These are phyloP conservation scores for Paramormyrops hopkinsi DNA, from an alignment of 2,797 vertebrate species.

Conservation along the genomic window DNA sequence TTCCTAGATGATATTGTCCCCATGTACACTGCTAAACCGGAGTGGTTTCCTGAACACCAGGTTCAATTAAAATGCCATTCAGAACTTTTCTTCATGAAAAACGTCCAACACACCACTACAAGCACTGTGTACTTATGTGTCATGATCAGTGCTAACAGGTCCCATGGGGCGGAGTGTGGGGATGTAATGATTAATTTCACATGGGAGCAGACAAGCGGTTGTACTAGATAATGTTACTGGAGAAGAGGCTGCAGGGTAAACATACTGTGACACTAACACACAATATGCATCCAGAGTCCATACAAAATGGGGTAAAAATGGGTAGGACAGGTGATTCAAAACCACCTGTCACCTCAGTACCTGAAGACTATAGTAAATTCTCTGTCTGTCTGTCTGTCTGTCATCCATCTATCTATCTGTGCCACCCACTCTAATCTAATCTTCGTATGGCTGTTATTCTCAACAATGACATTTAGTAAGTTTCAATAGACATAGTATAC, in stretches of 20 bases:
- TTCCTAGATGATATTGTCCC: not conserved
- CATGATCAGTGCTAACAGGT: slow-evolving; percentile 34
- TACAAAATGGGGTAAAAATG: not conserved
- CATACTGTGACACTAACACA: not conserved
- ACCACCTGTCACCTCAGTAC: not conserved
- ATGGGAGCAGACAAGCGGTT: slow-evolving; percentile 42
- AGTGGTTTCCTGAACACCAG: not conserved
- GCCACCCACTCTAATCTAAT: not conserved
- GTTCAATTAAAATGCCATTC: not conserved
- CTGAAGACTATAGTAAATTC: not conserved
- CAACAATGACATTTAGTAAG: not conserved
- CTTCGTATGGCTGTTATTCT: not conserved
- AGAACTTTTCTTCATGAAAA: not conserved
- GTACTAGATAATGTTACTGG: slow-evolving; percentile 34
- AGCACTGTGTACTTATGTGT: not conserved
- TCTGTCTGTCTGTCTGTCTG: not conserved
- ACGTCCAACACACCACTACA: not conserved
- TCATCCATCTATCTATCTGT: not conserved
- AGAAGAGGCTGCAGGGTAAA: slow-evolving; percentile 30
- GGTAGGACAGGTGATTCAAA: not conserved
- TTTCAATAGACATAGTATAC: not conserved
- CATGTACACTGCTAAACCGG: not conserved
- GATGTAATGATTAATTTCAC: slow-evolving; percentile 39
- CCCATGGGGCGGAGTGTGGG: slow-evolving; percentile 23
- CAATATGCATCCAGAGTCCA: not conserved